Evolutionary conservation across 2,113 vertebrate genomes (phyloP).

Genomic region (Ramphastos sulfuratus): DNA sequence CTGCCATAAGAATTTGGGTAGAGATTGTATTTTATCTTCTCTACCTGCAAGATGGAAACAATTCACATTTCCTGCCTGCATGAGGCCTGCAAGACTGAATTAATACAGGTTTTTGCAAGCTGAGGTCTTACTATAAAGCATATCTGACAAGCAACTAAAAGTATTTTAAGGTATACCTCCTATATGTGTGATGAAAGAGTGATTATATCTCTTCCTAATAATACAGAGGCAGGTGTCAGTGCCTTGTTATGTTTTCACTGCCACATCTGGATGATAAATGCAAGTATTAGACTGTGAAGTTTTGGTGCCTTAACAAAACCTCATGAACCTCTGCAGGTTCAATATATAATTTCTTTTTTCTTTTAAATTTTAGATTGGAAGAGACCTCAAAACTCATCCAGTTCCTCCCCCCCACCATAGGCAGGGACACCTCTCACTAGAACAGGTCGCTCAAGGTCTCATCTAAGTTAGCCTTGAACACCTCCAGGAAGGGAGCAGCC

Average conservation of each 20-base stretch:
- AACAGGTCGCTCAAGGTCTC: too few species aligned
- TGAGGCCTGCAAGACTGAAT: background rate
- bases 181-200: background rate
- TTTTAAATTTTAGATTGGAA: too few species aligned
- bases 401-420: too few species aligned
- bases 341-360: background rate
- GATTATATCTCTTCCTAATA: background rate
- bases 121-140: background rate
- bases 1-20: background rate
- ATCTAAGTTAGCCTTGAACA: too few species aligned
- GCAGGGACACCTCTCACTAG: too few species aligned
- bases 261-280: background rate
- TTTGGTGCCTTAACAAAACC: background rate
- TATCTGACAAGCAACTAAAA: background rate
- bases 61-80: background rate
- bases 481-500: too few species aligned
- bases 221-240: background rate
- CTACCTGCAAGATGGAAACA: background rate
- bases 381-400: too few species aligned
- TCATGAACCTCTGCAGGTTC: background rate
- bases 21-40: background rate
- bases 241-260: background rate
- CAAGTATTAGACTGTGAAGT: background rate
- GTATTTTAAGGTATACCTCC: background rate
- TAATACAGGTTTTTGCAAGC: background rate